Percentiles rank a stretch among this genome's conserved stretches.
phyloP scores from a whole-genome alignment of 2,888 invertebrate species.

The Escarpia spicata region DNA sequence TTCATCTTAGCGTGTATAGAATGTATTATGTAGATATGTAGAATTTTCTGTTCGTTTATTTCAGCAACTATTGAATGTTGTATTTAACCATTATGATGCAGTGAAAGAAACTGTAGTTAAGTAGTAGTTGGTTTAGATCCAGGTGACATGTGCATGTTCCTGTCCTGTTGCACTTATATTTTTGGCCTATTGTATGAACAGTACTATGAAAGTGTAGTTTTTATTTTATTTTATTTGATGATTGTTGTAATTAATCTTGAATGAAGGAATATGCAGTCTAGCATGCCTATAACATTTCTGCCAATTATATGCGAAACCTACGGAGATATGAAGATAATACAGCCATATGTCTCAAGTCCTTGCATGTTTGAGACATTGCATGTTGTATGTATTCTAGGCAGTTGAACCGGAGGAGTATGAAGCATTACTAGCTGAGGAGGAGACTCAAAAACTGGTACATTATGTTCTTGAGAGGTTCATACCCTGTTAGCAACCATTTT shows the following conservation, averaged over 20 bases:
- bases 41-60: background rate
- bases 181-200: too few species aligned
- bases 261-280: too few species aligned
- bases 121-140: background rate
- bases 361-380: background rate
- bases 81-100: background rate
- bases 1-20: background rate
- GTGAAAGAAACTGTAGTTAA: background rate
- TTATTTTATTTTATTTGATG: too few species aligned
- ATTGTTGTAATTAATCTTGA: too few species aligned
- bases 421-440: slow-evolving; percentile 17
- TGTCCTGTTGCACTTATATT: background rate
- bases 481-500: background rate
- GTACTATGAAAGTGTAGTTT: too few species aligned
- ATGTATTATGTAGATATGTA: background rate
- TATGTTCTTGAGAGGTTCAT: background rate
- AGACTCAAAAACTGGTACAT: slow-evolving; percentile 19
- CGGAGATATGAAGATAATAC: too few species aligned
- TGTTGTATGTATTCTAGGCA: slow-evolving; percentile 22
- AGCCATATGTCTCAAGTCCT: background rate
- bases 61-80: background rate
- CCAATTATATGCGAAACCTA: too few species aligned
- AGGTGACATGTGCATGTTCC: background rate
- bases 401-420: slow-evolving; percentile 21
- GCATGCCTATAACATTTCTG: too few species aligned